phyloP scores from a whole-genome alignment of 2,888 invertebrate genomes.

The Cyaniris semiargus region DNA sequence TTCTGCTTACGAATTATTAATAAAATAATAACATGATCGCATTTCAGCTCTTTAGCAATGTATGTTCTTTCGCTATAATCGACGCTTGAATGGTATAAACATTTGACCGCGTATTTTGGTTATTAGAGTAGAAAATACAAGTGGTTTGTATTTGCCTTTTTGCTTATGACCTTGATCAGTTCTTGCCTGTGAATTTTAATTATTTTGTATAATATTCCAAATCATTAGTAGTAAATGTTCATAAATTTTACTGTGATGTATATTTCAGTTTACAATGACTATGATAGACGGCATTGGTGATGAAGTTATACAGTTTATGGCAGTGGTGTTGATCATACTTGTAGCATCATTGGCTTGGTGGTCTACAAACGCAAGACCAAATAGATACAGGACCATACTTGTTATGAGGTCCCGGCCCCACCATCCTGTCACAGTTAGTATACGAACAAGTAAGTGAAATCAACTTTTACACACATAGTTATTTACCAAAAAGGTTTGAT shows the following conservation, averaged over 20 bases:
- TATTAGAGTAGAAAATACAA: not conserved
- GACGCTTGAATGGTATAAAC: not conserved
- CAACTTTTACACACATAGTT: not conserved
- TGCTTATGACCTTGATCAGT: conserved; percentile 7
- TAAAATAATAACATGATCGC: not conserved
- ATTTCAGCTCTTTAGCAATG: conserved; percentile 6
- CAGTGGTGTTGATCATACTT: conserved; percentile 76
- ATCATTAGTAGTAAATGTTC: not conserved
- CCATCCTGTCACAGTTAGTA: conserved; percentile 66
- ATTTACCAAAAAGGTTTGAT: not conserved
- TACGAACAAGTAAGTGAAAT: conserved; percentile 57
- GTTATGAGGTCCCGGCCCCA: conserved; percentile 76
- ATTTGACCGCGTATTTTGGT: not conserved
- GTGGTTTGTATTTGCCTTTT: conserved; percentile 2
- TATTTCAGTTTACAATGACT: conserved; percentile 77
- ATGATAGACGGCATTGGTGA: conserved; percentile 91
- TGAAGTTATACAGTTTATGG: conserved; percentile 88
- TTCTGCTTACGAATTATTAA: conserved; percentile 1
- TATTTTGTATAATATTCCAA: not conserved
- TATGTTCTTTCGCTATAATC: not conserved
- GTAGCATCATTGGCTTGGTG: conserved; percentile 88
- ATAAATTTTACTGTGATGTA: conserved; percentile 14
- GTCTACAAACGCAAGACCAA: conserved; percentile 86
- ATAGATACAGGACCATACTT: conserved; percentile 84
- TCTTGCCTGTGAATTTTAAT: not conserved